Conservation (phyloP, 1,140 invertebrate genomes). For the Cydia splendana region DNA sequence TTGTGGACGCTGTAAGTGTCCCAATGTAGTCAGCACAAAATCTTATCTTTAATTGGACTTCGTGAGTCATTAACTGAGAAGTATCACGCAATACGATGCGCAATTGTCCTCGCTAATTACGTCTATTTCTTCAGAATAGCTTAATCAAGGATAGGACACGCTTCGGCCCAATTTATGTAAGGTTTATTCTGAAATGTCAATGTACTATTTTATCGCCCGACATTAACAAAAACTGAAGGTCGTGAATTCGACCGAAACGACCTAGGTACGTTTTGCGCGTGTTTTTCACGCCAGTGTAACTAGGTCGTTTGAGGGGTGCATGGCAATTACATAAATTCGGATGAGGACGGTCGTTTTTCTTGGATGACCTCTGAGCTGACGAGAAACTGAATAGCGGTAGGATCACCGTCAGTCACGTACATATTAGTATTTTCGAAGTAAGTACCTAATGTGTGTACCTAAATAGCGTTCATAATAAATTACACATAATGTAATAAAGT, state of each 20-base stretch:
- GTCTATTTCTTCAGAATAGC: neutral
- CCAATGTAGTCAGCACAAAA: neutral
- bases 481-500: too few species aligned
- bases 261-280: neutral
- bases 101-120: constrained; percentile 4
- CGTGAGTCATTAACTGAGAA: constrained; percentile 10
- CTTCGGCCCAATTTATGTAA: neutral
- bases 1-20: neutral
- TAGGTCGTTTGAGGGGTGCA: constrained; percentile 1
- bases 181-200: constrained; percentile 10
- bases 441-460: too few species aligned
- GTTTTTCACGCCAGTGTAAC: neutral
- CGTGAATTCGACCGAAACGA: neutral
- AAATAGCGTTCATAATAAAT: too few species aligned
- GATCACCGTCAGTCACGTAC: too few species aligned
- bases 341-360: neutral
- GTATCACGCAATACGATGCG: neutral
- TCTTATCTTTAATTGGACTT: constrained; percentile 1
- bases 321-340: constrained; percentile 1
- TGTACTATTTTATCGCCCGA: neutral
- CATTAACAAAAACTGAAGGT: neutral
- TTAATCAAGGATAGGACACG: neutral
- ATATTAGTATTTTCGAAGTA: too few species aligned
- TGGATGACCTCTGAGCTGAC: neutral
- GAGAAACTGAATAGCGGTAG: too few species aligned